These are phyloP conservation scores for Limnephilus marmoratus DNA, from an alignment of 2,888 invertebrate species.

Conservation along the genomic window DNA sequence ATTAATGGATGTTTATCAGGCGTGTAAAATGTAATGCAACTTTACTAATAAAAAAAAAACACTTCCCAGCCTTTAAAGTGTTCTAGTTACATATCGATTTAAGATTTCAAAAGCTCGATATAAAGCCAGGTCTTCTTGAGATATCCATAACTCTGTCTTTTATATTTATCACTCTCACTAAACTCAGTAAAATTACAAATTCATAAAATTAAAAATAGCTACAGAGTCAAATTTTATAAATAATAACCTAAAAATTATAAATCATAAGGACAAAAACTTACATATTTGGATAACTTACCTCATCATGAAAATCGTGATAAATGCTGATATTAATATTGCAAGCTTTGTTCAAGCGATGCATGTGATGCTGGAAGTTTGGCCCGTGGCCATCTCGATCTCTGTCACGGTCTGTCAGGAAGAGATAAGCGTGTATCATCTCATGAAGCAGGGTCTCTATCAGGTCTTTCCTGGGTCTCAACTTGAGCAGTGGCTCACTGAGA, in stretches of 20 bases:
- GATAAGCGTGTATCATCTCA: constrained; percentile 99
- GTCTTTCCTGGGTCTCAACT: constrained; percentile 94
- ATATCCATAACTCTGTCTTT: neutral
- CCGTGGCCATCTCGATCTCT: constrained; percentile 96
- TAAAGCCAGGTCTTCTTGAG: too few relatives aligned
- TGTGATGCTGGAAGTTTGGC: constrained; percentile 94
- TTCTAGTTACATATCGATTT: too few relatives aligned
- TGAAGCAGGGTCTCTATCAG: constrained; percentile 98
- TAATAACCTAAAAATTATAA: neutral
- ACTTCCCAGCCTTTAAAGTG: too few relatives aligned
- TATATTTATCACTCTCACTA: too few relatives aligned
- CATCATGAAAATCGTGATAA: constrained; percentile 96
- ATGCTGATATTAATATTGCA: constrained; percentile 94
- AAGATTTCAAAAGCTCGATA: too few relatives aligned
- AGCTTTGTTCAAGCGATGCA: constrained; percentile 92
- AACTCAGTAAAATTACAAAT: too few relatives aligned
- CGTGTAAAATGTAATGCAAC: too few relatives aligned
- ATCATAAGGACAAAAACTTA: neutral
- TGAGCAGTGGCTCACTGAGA: constrained; percentile 93
- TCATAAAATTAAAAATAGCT: too few relatives aligned
- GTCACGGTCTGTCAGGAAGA: constrained; percentile 91
- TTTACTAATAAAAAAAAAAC: too few relatives aligned
- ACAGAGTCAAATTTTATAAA: too few relatives aligned
- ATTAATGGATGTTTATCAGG: too few relatives aligned
- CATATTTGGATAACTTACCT: constrained; percentile 79